Evolutionary conservation across 2,113 vertebrate species (phyloP), one percentile per base, ranked within the genome.

Genomic region (Brienomyrus brachyistius): DNA sequence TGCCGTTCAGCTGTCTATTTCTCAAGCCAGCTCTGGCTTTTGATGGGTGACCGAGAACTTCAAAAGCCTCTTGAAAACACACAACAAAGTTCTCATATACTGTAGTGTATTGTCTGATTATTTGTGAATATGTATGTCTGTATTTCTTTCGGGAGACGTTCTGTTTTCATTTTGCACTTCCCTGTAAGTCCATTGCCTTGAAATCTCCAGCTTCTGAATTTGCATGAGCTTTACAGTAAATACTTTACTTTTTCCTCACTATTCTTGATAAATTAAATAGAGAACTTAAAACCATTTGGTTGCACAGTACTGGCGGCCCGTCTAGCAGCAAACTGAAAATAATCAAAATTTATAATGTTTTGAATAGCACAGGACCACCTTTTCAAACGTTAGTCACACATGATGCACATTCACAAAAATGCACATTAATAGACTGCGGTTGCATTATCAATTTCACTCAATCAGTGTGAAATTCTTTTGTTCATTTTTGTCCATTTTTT

Each of bases 21-120:
- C 89, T 48, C 45, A 91, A 35, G 90, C 91, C 92, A 93, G 91
- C 91, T 93, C 90, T 88, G 89, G 50, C 83, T 92, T 66, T 92
- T 93, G 84, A 94, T 92, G 92, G 70, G 91, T 27, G 94, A 92
- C 93, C 91, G 90, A 90, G 48, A 84, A 91, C 92, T 94, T 93
- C 92, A 90, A 93, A 94, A 91, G 89, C 66, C 86, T 89, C 92
- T 92, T 92, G 92, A 91, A 93, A 93, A 90, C 48, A 89, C 86
- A 91, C 92, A 94, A 94, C 91, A 94, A 94, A 94, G 92, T 86
- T 82, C 87, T 47, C 52, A 87, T 84, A 88, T 89, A 35, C 83
- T 47, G 59, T 1, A 31, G 31, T 31, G 31, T 56, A 86, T 88
- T 87, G 90, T 90, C 92, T 93, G 51, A 80, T 89, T 35, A 45